A percentile compares a stretch with the other conserved stretches of the same genome.
Conservation (phyloP, 2,797 vertebrate genomes). For the Chelmon rostratus region DNA sequence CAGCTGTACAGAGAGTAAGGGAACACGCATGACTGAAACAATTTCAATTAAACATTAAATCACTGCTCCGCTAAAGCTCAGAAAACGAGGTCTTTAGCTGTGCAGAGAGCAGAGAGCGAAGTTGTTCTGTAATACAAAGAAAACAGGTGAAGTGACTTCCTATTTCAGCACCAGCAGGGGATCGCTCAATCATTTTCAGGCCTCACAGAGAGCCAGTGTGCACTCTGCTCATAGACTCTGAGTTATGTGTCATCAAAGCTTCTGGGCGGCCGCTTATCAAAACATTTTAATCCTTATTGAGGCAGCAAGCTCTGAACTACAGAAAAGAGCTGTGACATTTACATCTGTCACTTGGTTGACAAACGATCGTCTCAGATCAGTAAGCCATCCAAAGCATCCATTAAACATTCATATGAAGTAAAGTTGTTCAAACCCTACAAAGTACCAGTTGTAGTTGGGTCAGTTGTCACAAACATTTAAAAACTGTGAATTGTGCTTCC, state of each 20-base stretch:
- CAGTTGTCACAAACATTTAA: not conserved
- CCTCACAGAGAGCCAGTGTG: conserved; percentile 31
- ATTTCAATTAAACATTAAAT: conserved; percentile 58
- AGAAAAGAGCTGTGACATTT: not conserved
- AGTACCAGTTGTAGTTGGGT: not conserved
- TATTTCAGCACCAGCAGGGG: conserved; percentile 49
- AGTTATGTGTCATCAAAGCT: conserved; percentile 4
- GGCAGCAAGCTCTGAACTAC: not conserved
- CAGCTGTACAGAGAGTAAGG: conserved; percentile 64
- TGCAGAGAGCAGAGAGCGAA: conserved; percentile 17
- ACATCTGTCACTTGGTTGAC: not conserved
- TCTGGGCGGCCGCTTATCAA: not conserved
- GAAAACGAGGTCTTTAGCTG: conserved; percentile 26
- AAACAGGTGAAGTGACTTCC: conserved; percentile 61
- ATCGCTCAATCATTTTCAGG: conserved; percentile 28
- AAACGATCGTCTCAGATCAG: not conserved
- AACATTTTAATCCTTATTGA: not conserved
- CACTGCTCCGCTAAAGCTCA: conserved; percentile 41
- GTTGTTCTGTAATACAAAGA: conserved; percentile 44
- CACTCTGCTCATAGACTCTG: not conserved
- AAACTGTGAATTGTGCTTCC: not conserved
- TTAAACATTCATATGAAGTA: too few relatives aligned
- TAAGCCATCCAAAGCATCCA: not conserved
- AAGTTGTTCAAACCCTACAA: too few relatives aligned
- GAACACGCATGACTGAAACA: conserved; percentile 23